Base-by-base conservation (phyloP, 2,888 invertebrate species). In the Cryptophagus acutangulus region DNA sequence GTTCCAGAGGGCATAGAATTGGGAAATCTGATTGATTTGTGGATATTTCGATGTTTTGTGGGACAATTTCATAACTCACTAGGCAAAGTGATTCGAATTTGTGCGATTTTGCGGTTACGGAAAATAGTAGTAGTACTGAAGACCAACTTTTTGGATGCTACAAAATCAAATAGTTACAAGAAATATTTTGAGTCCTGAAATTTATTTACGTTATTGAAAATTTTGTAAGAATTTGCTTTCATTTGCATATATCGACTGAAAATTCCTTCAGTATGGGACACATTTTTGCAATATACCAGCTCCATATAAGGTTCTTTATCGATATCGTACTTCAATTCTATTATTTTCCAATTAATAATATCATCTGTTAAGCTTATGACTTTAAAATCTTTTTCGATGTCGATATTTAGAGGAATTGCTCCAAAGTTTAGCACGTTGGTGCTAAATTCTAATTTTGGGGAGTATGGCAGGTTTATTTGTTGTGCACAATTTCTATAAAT, bases 1-100 rank as follows among this genome's bases (percentile, higher is more conserved):
- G 36, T 37, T 63, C 53, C 37, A 55, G 38, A 3, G 65, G 63
- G 36, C 57, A 62, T 8, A 67, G 41, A 24, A 65, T 55, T 0
- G 65, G 59, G n/a, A 47, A 49, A 16, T 52, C 36, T 1, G 59
- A 49, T 12, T 53, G 49, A 4, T 47, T 45, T 1, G 63, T 57
- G 37, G 59, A 57, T 8, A 69, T 48, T 1, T 40, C 36, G 6
- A 66, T 49, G 25, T 61, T 41, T 17, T 58, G 55, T 38, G 58
- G 40, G 2, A 53, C 40, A 15, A 64, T 48, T 45, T 62, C 58
- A 41, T 61, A 67, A 1, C 54, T 56, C 1, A 69, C 51, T 1
- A 57, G 33, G 33, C 65, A 62, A 2, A 57, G 40, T 14, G 48
- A 39, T 48, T 60, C 51, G 3, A 46, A 29, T 13, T 41, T 45